A percentile compares a stretch with the other conserved stretches of the same genome.
These are phyloP conservation scores for Bugula neritina DNA, from an alignment of 2,888 invertebrate species.

Conservation along the genomic window DNA sequence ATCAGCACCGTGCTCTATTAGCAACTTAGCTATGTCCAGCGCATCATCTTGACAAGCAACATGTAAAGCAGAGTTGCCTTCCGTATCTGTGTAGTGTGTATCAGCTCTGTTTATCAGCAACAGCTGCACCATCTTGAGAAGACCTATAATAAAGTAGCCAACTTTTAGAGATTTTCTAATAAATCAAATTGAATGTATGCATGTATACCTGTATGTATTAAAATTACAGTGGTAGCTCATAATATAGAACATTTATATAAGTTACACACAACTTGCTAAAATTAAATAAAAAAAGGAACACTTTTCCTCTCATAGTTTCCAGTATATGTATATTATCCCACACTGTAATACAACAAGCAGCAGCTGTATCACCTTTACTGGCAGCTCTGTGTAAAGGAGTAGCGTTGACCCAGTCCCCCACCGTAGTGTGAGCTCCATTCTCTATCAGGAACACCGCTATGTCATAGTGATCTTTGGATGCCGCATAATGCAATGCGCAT, in stretches of 20 bases:
- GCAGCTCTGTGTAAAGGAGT: conserved; percentile 71
- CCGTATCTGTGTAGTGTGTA: conserved; percentile 62
- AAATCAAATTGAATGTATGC: background rate
- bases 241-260: no score
- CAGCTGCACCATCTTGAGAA: conserved; percentile 63
- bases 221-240: no score
- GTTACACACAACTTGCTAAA: no score
- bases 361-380: conserved; percentile 71
- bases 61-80: conserved; percentile 72
- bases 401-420: conserved; percentile 48
- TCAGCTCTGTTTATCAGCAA: conserved; percentile 60
- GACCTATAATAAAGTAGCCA: no score
- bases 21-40: conserved; percentile 39
- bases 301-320: no score
- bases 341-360: no score
- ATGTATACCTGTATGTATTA: background rate
- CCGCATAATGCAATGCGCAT: conserved; percentile 75
- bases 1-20: conserved; percentile 43
- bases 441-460: conserved; percentile 65
- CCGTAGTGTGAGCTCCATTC: conserved; percentile 66
- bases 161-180: no score
- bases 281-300: no score
- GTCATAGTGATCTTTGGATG: conserved; percentile 75
- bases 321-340: no score
- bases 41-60: conserved; percentile 52